phyloP scores from a whole-genome alignment of 2,113 vertebrate species.

The Rhabdornis inornatus region DNA sequence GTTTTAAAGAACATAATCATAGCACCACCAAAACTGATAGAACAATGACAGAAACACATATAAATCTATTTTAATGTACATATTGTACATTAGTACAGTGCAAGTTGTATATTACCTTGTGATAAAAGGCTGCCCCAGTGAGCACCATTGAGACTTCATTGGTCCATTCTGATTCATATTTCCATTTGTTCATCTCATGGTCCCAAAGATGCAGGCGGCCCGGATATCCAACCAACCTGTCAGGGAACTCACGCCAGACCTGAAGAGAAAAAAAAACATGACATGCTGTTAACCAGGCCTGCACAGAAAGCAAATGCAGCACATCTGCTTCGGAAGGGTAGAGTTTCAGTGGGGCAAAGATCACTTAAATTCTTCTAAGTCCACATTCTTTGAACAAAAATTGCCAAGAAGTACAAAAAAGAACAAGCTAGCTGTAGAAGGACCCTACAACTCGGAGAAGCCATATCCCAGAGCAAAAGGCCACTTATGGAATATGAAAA shows the following conservation, averaged over 20 bases:
- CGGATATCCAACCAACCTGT: conserved; percentile 94
- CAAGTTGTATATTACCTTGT: conserved; percentile 80
- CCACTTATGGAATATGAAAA: background rate
- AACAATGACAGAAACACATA: background rate
- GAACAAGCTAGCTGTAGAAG: background rate
- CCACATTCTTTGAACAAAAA: background rate
- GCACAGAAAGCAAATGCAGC: background rate
- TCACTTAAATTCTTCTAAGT: background rate
- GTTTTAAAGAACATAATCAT: background rate
- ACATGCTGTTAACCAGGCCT: background rate
- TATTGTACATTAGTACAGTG: background rate
- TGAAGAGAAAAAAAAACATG: conserved; percentile 14
- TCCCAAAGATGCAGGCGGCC: conserved; percentile 98
- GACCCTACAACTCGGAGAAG: background rate
- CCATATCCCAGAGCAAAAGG: background rate
- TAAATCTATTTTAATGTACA: background rate
- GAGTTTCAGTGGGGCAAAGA: background rate
- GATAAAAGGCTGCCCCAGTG: conserved; percentile 96
- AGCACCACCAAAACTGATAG: background rate
- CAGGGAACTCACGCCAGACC: conserved; percentile 98
- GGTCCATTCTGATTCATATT: conserved; percentile 98
- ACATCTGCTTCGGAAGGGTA: background rate
- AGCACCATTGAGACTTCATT: conserved; percentile 99
- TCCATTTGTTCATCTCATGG: conserved; percentile 98
- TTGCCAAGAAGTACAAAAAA: background rate